A percentile compares a stretch with the other conserved stretches of the same genome.
Evolutionary conservation across 2,113 vertebrate species (phyloP).

Genomic region (Pao palembangensis): DNA sequence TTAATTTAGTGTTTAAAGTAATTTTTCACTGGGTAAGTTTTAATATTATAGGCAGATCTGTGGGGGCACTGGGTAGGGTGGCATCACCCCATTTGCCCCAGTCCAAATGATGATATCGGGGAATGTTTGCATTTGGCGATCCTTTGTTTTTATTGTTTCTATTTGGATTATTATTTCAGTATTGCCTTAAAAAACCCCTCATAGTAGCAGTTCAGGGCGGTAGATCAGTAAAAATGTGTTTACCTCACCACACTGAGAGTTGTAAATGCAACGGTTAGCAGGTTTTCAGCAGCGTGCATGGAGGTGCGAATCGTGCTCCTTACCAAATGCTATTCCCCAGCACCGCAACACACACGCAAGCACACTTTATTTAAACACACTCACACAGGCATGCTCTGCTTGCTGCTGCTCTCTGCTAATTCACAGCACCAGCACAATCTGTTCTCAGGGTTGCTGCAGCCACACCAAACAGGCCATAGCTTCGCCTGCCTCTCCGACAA

Average conservation of each 20-base stretch:
- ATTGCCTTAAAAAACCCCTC: constrained; percentile 27
- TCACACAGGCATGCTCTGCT: constrained; percentile 25
- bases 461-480: constrained; percentile 62
- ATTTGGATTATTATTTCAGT: constrained; percentile 12
- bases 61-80: constrained; percentile 1
- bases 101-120: no score
- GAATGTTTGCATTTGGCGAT: constrained; percentile 49
- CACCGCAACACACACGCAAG: constrained; percentile 44
- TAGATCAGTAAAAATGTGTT: constrained; percentile 57
- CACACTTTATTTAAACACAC: constrained; percentile 28
- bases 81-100: constrained; percentile 18
- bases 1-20: constrained; percentile 39
- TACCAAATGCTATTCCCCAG: constrained; percentile 60
- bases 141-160: constrained; percentile 15
- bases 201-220: not conserved
- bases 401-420: constrained; percentile 61
- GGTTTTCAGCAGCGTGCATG: constrained; percentile 63
- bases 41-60: constrained; percentile 14
- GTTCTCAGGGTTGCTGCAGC: constrained; percentile 62
- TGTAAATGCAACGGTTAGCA: constrained; percentile 73
- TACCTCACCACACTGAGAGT: constrained; percentile 64
- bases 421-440: constrained; percentile 66
- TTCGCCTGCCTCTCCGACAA: constrained; percentile 59
- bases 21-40: constrained; percentile 26
- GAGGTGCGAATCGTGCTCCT: constrained; percentile 67